Evolutionary conservation across 2,888 invertebrate genomes (phyloP).

Genomic region (Drosophila anomalata): DNA sequence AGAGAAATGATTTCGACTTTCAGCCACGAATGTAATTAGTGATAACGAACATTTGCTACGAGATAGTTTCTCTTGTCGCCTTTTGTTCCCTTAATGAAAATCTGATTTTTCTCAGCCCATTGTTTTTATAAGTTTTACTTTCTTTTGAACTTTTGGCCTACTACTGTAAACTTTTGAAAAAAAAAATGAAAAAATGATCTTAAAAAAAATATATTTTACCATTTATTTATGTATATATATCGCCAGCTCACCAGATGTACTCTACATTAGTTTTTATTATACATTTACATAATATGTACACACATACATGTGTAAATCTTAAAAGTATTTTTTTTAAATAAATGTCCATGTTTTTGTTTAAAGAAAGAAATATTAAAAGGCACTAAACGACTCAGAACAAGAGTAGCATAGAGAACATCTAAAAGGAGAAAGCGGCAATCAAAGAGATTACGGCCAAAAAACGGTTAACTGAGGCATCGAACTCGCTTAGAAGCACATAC

Average conservation of each 20-base stretch:
- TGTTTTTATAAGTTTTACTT: slow-evolving; percentile 58
- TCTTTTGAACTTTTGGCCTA: slow-evolving; percentile 47
- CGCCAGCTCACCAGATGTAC: not conserved
- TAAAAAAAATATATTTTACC: not conserved
- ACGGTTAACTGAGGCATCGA: slow-evolving; percentile 12
- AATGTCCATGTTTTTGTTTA: slow-evolving; percentile 4
- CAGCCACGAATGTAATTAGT: slow-evolving; percentile 13
- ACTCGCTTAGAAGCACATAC: slow-evolving; percentile 22
- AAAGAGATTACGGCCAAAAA: slow-evolving; percentile 36
- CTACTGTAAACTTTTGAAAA: slow-evolving; percentile 16
- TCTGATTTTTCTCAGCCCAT: slow-evolving; percentile 42
- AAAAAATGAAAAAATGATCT: not conserved
- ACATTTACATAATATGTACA: no score
- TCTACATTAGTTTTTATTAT: not conserved
- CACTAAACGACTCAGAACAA: slow-evolving; percentile 5
- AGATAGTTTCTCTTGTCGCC: slow-evolving; percentile 48
- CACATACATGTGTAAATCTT: not conserved
- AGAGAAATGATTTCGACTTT: not conserved
- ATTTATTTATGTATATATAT: not conserved
- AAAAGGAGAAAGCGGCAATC: slow-evolving; percentile 20
- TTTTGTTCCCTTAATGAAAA: slow-evolving; percentile 52
- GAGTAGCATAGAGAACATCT: slow-evolving; percentile 6
- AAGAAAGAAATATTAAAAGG: not conserved
- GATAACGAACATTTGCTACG: slow-evolving; percentile 46
- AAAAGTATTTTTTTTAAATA: slow-evolving; percentile 11